These are phyloP conservation scores for Apis mellifera DNA, from an alignment of 1,140 invertebrate species.

Conservation along the genomic window DNA sequence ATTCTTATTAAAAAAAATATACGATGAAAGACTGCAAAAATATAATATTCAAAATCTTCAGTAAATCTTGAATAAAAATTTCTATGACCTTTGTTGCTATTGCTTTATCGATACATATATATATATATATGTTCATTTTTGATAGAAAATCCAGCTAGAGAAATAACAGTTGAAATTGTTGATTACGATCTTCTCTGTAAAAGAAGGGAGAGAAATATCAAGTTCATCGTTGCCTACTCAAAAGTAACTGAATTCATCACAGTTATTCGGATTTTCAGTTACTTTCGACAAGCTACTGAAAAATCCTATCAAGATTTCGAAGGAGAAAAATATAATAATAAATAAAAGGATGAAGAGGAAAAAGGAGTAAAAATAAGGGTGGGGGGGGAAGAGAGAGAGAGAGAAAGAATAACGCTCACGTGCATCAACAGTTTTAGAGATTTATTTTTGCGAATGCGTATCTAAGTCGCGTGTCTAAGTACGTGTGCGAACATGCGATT, in stretches of 20 bases:
- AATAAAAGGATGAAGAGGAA: background rate
- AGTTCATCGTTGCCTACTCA: constrained; percentile 29
- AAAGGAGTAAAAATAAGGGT: constrained; percentile 5
- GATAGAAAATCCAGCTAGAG: constrained; percentile 22
- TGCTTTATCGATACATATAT: constrained; percentile 27
- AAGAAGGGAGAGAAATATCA: constrained; percentile 1
- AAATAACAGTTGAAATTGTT: background rate
- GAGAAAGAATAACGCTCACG: constrained; percentile 39
- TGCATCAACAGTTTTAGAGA: constrained; percentile 70
- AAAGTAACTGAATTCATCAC: constrained; percentile 28
- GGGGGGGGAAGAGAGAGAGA: background rate
- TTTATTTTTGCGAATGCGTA: constrained; percentile 74
- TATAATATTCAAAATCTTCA: background rate
- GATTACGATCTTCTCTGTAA: constrained; percentile 12
- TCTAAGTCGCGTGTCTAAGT: constrained; percentile 53
- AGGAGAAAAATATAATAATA: background rate
- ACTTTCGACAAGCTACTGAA: constrained; percentile 16
- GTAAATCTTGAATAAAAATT: background rate
- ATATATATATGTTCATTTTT: constrained; percentile 23
- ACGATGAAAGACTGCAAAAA: background rate
- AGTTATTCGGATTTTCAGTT: constrained; percentile 33
- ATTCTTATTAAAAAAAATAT: background rate
- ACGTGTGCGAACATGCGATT: constrained; percentile 65
- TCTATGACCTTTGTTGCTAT: constrained; percentile 51
- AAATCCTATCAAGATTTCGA: constrained; percentile 5